These are phyloP conservation scores for Catharus minimus DNA, from an alignment of 2,113 vertebrate species.

Conservation along the genomic window DNA sequence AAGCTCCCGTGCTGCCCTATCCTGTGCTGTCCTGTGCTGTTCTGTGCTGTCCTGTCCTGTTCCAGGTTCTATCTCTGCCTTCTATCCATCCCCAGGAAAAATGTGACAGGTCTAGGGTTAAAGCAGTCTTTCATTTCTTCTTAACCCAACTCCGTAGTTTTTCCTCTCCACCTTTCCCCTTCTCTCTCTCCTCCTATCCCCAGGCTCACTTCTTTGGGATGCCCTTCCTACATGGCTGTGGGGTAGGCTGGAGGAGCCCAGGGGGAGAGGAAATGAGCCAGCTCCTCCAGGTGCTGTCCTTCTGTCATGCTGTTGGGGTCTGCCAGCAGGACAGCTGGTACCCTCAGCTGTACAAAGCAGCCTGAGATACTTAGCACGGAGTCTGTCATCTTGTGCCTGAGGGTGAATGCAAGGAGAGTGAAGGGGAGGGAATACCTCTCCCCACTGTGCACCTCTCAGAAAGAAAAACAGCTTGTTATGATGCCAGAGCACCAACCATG, in stretches of 20 bases:
- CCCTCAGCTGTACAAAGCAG: background rate
- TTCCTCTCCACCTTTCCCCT: background rate
- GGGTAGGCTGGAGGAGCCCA: background rate
- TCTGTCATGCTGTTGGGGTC: background rate
- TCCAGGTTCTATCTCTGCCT: background rate
- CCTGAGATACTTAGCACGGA: background rate
- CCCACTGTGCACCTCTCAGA: background rate
- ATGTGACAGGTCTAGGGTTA: fast-evolving
- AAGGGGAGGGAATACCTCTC: conserved; percentile 6
- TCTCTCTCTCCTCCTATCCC: background rate
- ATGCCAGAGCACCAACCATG: conserved; percentile 18
- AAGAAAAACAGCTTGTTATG: conserved; percentile 6
- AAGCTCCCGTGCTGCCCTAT: fast-evolving
- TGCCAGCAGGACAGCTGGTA: conserved; percentile 37
- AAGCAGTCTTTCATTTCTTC: background rate
- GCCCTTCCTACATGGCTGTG: background rate
- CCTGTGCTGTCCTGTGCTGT: background rate
- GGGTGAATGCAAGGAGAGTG: background rate
- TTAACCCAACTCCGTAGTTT: background rate
- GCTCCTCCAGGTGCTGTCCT: conserved; percentile 19
- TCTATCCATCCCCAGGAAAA: background rate
- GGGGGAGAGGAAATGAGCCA: background rate
- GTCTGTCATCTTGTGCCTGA: conserved; percentile 33
- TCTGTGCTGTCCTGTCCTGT: no score
- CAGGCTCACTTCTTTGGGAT: background rate